Conservation (phyloP, 2,113 vertebrate genomes). For the Rhegmatorhina hoffmannsi region DNA sequence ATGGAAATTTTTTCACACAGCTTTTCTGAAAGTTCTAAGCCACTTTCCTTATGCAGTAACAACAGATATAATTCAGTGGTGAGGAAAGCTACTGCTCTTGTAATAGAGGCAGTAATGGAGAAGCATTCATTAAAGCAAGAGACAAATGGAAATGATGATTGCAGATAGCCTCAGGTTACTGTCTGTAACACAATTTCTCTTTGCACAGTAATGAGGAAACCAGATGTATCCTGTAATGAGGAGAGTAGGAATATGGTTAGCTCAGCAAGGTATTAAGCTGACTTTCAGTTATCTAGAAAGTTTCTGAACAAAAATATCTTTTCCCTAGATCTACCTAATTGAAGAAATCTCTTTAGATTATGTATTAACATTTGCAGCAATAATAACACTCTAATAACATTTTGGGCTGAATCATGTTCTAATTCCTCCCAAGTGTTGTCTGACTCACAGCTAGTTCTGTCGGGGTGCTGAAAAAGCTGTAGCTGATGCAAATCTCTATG, state of each 20-base stretch:
- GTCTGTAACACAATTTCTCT: background rate
- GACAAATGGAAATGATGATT: constrained; percentile 33
- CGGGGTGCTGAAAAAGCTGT: background rate
- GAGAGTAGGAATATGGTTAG: background rate
- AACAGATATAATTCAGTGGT: background rate
- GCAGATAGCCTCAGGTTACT: constrained; percentile 10
- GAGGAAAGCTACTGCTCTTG: constrained; percentile 17
- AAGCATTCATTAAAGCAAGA: constrained; percentile 26
- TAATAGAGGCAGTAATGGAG: background rate
- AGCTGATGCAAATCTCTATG: background rate
- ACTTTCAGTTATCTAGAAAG: background rate
- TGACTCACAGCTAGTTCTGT: background rate
- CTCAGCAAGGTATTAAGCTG: background rate
- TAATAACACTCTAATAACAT: background rate
- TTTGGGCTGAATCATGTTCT: background rate
- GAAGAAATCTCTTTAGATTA: background rate
- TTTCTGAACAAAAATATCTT: background rate
- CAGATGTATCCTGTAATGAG: background rate
- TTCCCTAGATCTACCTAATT: background rate
- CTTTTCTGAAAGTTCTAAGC: background rate
- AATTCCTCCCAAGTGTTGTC: background rate
- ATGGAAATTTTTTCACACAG: background rate
- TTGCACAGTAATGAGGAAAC: constrained; percentile 2
- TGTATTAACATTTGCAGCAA: background rate
- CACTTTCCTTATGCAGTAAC: background rate